Conservation (phyloP, 1,140 invertebrate species). For the Zaprionus ghesquierei region DNA sequence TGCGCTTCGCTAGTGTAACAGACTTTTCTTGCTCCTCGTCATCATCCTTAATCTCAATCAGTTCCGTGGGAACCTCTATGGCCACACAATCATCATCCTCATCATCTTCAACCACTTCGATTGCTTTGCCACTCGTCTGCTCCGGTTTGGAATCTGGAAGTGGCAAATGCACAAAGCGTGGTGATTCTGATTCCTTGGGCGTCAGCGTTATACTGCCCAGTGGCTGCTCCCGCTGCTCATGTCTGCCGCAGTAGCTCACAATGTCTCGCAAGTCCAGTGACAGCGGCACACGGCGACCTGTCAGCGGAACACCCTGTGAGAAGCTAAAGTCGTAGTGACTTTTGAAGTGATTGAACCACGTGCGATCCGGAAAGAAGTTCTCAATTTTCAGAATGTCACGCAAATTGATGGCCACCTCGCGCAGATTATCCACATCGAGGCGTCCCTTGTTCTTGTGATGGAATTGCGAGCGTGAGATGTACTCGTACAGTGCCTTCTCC, state of each 20-base stretch:
- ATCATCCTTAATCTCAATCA: conserved; percentile 67
- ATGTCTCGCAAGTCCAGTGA: conserved; percentile 72
- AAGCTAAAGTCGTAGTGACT: conserved; percentile 62
- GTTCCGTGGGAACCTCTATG: conserved; percentile 50
- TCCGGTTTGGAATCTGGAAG: conserved; percentile 5
- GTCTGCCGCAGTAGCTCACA: conserved; percentile 63
- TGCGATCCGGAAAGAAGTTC: conserved; percentile 69
- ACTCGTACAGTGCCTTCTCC: conserved; percentile 66
- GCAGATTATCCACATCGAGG: conserved; percentile 55
- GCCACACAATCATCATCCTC: conserved; percentile 64
- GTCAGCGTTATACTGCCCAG: conserved; percentile 44
- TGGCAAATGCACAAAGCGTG: neutral
- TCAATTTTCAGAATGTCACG: conserved; percentile 74
- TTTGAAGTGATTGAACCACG: conserved; percentile 69
- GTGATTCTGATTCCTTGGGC: conserved; percentile 23
- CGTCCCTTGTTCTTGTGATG: conserved; percentile 60
- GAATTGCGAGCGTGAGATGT: conserved; percentile 60
- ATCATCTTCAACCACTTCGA: conserved; percentile 33
- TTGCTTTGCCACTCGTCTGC: neutral
- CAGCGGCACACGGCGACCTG: conserved; percentile 42
- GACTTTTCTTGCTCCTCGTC: conserved; percentile 39
- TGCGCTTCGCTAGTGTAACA: neutral
- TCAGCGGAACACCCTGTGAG: conserved; percentile 49
- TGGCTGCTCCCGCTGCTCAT: conserved; percentile 51
- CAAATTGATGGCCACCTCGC: conserved; percentile 57